Evolutionary conservation across 2,797 vertebrate species (phyloP).

Genomic region (Sarcoramphus papa): DNA sequence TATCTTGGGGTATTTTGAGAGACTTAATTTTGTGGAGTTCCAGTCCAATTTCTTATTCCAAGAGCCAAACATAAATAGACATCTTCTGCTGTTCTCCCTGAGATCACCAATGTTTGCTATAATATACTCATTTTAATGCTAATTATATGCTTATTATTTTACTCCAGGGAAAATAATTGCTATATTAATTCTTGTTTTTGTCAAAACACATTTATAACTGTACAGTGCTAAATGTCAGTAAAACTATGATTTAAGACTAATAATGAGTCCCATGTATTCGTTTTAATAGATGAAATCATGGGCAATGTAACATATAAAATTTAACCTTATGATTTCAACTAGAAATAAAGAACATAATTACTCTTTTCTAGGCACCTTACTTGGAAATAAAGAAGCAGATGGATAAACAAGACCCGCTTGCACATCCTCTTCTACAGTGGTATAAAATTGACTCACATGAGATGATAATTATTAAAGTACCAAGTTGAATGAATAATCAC

Average conservation of each 20-base stretch:
- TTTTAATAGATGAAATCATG: not conserved
- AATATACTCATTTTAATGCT: not conserved
- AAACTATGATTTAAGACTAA: not conserved
- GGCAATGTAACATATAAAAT: not conserved
- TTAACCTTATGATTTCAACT: not conserved
- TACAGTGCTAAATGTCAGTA: not conserved
- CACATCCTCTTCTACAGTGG: conserved; percentile 89
- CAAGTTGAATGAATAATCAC: not conserved
- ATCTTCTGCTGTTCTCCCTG: not conserved
- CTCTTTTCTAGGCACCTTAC: conserved; percentile 83
- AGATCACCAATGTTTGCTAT: not conserved
- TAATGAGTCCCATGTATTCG: not conserved
- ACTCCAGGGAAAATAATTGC: not conserved
- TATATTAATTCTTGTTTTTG: not conserved
- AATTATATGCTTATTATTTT: conserved; percentile 16
- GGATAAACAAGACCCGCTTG: conserved; percentile 89
- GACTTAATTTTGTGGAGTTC: too few relatives aligned
- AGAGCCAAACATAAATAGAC: too few relatives aligned
- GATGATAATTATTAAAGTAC: not conserved
- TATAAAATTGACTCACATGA: conserved; percentile 46
- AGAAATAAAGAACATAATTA: conserved; percentile 4
- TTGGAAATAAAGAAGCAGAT: conserved; percentile 94
- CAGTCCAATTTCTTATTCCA: too few relatives aligned
- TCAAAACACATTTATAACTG: not conserved
- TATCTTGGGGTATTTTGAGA: too few relatives aligned